These are phyloP conservation scores for Dicycla oo DNA, from an alignment of 2,888 invertebrate genomes.

Conservation along the genomic window DNA sequence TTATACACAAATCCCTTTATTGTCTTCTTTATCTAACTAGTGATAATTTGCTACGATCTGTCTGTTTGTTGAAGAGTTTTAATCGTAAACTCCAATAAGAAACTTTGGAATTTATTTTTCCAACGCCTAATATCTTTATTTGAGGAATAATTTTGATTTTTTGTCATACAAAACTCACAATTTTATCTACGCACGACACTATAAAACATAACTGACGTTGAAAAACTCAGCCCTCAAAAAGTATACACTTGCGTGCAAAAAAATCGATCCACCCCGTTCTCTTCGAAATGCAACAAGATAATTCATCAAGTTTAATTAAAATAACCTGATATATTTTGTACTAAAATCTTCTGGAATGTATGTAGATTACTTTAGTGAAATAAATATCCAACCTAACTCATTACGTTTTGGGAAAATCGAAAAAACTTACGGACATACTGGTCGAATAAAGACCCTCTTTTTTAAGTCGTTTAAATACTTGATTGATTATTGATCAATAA, in stretches of 20 bases:
- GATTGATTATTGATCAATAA: no score
- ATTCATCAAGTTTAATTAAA: background rate
- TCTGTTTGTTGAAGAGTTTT: constrained; percentile 16
- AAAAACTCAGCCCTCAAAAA: no score
- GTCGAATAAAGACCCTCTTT: background rate
- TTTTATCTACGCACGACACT: no score
- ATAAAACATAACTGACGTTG: no score
- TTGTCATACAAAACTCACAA: no score
- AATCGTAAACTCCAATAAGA: no score
- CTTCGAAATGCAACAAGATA: background rate
- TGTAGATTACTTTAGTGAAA: background rate
- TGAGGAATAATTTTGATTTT: no score
- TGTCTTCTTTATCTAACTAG: constrained; percentile 13
- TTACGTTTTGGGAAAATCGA: background rate
- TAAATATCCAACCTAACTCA: background rate
- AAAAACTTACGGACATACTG: background rate
- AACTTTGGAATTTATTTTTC: no score
- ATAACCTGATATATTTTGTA: background rate
- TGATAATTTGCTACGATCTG: background rate
- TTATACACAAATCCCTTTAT: constrained; percentile 32
- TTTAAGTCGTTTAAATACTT: no score
- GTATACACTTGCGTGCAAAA: no score
- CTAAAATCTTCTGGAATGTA: background rate
- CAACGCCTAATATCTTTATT: no score
- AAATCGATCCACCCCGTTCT: no score